Base-by-base conservation (phyloP, 1,140 invertebrate species). In the Drosophila tsacasi region DNA sequence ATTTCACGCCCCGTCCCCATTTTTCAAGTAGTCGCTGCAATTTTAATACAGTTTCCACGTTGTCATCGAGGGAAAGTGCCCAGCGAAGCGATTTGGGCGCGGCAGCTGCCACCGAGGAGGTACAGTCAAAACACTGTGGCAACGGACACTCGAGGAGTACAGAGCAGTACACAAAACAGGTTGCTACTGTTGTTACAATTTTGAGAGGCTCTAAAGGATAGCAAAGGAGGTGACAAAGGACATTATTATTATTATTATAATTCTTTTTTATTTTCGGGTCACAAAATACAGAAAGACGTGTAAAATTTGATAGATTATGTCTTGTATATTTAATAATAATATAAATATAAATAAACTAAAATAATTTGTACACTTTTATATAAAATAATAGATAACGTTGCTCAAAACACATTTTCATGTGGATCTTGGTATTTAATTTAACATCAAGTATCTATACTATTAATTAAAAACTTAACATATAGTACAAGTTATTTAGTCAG, bases 11-110 rank as follows among this genome's bases (percentile, higher is more conserved):
- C 71, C 55, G 68, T 74, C 13, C 46, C 54, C 54, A 30, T 61
- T 73, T 72, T 73, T 74, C 68, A 74, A 74, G 71, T 74, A 74
- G 71, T 68, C 71, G 68, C 55, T 44, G 68, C 71, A 61, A 52
- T 74, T 74, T 57, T 57, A 57, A 39, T 21, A 39, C 27, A 52
- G 37, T 74, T 74, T 73, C 19, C 15, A 37, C 35, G 19, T 60
- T 19, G 69, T 73, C 71, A 73, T 61, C 10, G 54, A 30, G 67
- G 67, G 54, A 72, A 73, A 73, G 69, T 61, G 46, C 67, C 67
- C 35, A 62, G n/a, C 15, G 10, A 21, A 52, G 54, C 15, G 21
- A 15, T 57, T 39, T 61, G 57, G 57, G 64, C 32, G 64, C 23
- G 64, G 64, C 64, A 73, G 69, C 69, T 73, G 69, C 54, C 67